Evolutionary conservation across 1,140 invertebrate species (phyloP).

Genomic region (Papilio dardanus): DNA sequence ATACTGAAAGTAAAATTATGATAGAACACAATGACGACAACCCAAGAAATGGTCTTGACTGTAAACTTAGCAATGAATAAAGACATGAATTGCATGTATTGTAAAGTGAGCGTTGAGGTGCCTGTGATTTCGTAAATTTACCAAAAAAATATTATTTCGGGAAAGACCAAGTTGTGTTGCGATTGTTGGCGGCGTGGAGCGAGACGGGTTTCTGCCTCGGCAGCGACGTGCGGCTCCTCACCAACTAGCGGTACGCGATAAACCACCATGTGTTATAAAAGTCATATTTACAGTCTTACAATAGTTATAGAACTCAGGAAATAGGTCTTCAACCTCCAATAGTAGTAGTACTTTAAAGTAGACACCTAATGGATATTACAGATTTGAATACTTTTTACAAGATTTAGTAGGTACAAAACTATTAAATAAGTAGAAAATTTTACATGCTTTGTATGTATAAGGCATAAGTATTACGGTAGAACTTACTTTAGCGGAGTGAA

Average conservation of each 20-base stretch:
- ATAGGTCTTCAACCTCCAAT: too few species aligned
- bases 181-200: not conserved
- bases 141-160: constrained; percentile 33
- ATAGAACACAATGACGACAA: not conserved
- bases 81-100: not conserved
- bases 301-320: too few species aligned
- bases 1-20: not conserved
- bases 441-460: too few species aligned
- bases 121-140: constrained; percentile 23
- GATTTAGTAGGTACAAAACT: too few species aligned
- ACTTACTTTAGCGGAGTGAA: constrained; percentile 91
- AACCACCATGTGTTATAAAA: constrained; percentile 14
- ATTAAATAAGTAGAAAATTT: too few species aligned
- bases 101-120: not conserved
- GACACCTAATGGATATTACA: too few species aligned
- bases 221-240: constrained; percentile 7
- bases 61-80: not conserved
- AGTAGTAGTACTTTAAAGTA: too few species aligned
- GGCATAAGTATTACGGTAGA: too few species aligned
- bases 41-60: not conserved
- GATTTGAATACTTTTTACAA: too few species aligned
- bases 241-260: constrained; percentile 3
- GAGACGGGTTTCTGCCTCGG: not conserved
- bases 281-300: constrained; percentile 5
- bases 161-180: constrained; percentile 33